Evolutionary conservation across 2,113 vertebrate species (phyloP).

Genomic region (Gopherus evgoodei): DNA sequence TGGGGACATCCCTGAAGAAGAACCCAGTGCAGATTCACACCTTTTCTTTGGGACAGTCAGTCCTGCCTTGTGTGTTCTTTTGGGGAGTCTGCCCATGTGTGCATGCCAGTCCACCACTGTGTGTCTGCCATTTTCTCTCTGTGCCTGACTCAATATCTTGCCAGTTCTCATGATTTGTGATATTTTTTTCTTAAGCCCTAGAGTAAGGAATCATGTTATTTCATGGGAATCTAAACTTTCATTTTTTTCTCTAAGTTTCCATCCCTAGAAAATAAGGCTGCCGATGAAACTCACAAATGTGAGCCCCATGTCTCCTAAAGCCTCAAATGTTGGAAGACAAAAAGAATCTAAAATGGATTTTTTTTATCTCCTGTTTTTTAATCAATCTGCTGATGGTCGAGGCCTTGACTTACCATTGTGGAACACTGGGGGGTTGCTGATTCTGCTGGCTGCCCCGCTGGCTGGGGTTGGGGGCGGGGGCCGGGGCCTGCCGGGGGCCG

Average conservation of each 20-base stretch:
- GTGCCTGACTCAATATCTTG: not conserved
- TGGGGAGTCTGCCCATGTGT: not conserved
- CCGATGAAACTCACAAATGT: not conserved
- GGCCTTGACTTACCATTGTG: not conserved
- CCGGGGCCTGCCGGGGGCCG: no score
- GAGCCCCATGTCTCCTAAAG: not conserved
- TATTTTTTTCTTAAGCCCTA: not conserved
- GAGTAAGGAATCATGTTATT: not conserved
- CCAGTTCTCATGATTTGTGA: not conserved
- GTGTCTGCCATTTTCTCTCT: not conserved
- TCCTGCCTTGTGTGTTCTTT: not conserved
- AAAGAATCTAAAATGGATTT: not conserved
- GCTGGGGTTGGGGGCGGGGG: no score
- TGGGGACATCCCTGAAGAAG: fast-evolving
- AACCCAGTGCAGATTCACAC: not conserved
- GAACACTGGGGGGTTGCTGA: not conserved
- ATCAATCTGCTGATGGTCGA: not conserved
- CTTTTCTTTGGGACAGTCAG: no score
- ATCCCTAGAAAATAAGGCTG: not conserved
- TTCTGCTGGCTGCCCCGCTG: no score
- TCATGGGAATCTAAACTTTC: not conserved
- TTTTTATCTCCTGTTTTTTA: not conserved
- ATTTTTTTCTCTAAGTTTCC: not conserved
- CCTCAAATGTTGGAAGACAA: not conserved
- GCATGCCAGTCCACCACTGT: not conserved